phyloP scores from a whole-genome alignment of 2,113 vertebrate genomes.

The Recurvirostra avosetta region DNA sequence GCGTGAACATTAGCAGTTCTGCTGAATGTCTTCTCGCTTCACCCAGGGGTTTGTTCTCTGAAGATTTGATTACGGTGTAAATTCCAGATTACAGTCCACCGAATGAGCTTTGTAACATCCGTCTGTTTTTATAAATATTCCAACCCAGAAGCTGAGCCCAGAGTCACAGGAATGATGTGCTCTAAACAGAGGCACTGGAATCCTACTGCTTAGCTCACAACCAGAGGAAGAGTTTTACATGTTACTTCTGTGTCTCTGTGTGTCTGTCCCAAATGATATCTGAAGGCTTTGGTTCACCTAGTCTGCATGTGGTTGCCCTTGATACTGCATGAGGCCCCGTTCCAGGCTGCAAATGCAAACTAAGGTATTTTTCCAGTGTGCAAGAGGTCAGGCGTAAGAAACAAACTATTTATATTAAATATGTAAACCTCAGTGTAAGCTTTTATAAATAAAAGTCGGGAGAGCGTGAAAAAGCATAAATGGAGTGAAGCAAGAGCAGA shows the following conservation, averaged over 20 bases:
- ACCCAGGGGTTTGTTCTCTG: not conserved
- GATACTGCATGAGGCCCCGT: accelerated
- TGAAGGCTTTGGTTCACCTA: not conserved
- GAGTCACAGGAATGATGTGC: not conserved
- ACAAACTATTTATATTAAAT: not conserved
- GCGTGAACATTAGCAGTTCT: not conserved
- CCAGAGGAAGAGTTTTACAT: not conserved
- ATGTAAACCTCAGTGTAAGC: not conserved
- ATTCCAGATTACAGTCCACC: not conserved
- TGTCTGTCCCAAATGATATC: not conserved
- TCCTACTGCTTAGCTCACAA: not conserved
- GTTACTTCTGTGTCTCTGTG: not conserved
- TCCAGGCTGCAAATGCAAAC: not conserved
- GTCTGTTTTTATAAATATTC: constrained; percentile 6
- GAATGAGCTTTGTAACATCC: not conserved
- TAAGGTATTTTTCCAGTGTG: not conserved
- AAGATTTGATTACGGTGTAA: constrained; percentile 18
- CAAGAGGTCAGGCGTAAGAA: not conserved
- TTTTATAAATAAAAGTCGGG: not conserved
- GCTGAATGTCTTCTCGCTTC: not conserved
- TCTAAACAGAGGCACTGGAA: not conserved
- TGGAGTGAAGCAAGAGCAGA: not conserved
- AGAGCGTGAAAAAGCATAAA: not conserved
- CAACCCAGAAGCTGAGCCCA: not conserved
- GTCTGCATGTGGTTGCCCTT: not conserved